Conservation (phyloP, 2,888 invertebrate species). For the Volucella inanis region DNA sequence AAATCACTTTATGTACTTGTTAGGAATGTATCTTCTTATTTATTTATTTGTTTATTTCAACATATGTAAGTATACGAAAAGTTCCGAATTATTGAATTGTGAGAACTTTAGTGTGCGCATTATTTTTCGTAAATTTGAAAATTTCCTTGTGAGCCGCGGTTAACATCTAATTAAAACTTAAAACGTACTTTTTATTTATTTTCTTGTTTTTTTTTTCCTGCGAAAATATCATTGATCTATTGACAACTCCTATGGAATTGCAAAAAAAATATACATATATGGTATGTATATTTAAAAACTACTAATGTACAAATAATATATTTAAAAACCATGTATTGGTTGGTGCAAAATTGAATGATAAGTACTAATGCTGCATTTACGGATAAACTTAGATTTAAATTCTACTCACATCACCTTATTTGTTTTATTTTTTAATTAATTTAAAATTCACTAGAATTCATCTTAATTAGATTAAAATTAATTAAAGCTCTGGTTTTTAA, state of each 20-base stretch:
- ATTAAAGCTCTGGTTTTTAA: slow-evolving; percentile 74
- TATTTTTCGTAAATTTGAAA: slow-evolving; percentile 57
- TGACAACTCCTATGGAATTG: slow-evolving; percentile 1
- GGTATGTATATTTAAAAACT: slow-evolving; percentile 9
- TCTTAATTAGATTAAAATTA: slow-evolving; percentile 75
- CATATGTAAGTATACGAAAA: neutral
- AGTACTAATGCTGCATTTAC: slow-evolving; percentile 29
- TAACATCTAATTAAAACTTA: slow-evolving; percentile 31
- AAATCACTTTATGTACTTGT: neutral
- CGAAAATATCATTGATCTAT: neutral
- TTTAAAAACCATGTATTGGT: slow-evolving; percentile 17
- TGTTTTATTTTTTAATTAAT: slow-evolving; percentile 30
- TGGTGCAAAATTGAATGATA: slow-evolving; percentile 32
- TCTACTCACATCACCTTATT: slow-evolving; percentile 62
- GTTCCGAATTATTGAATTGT: slow-evolving; percentile 41
- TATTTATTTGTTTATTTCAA: slow-evolving; percentile 10
- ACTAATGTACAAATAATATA: slow-evolving; percentile 6
- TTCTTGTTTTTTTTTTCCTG: no score
- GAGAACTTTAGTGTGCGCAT: slow-evolving; percentile 64
- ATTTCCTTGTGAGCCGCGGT: slow-evolving; percentile 26
- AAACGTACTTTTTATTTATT: slow-evolving; percentile 1
- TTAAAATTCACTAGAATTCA: slow-evolving; percentile 63
- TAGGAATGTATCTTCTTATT: no score
- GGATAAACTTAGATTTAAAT: slow-evolving; percentile 33
- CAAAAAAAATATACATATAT: slow-evolving; percentile 18